phyloP scores from a whole-genome alignment of 2,888 invertebrate species.

The Agelastica alni region DNA sequence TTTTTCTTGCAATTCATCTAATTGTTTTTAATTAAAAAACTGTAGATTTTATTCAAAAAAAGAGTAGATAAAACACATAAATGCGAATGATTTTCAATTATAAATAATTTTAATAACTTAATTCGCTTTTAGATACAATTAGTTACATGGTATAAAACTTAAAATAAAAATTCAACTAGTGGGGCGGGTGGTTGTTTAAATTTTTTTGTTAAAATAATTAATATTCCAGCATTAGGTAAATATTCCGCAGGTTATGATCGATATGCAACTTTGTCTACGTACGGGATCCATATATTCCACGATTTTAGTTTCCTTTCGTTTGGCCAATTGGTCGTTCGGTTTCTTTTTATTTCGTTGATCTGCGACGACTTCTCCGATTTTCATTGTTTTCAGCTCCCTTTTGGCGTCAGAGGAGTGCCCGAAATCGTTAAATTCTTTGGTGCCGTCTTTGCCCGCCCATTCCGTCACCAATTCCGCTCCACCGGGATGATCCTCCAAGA shows the following conservation, averaged over 20 bases:
- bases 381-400: slow-evolving; percentile 61
- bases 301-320: slow-evolving; percentile 10
- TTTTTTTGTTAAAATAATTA: no score
- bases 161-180: no score
- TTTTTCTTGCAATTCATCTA: no score
- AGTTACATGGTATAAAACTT: no score
- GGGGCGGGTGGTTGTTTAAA: no score
- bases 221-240: no score
- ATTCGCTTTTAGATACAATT: no score
- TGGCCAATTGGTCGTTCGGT: slow-evolving; percentile 15
- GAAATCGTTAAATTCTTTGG: slow-evolving; percentile 66
- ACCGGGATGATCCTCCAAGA: slow-evolving; percentile 71
- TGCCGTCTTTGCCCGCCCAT: slow-evolving; percentile 69
- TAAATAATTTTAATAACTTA: no score
- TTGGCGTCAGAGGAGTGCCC: slow-evolving; percentile 71
- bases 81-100: no score
- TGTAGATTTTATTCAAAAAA: no score
- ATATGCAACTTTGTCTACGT: neutral
- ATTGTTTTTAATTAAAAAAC: no score
- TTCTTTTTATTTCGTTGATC: slow-evolving; percentile 35
- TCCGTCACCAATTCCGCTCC: slow-evolving; percentile 66
- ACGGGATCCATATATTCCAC: neutral
- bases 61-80: no score
- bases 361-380: slow-evolving; percentile 53
- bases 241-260: slow-evolving; percentile 2